Conservation (phyloP, 2,888 invertebrate genomes). For the Plebejus melissa region DNA sequence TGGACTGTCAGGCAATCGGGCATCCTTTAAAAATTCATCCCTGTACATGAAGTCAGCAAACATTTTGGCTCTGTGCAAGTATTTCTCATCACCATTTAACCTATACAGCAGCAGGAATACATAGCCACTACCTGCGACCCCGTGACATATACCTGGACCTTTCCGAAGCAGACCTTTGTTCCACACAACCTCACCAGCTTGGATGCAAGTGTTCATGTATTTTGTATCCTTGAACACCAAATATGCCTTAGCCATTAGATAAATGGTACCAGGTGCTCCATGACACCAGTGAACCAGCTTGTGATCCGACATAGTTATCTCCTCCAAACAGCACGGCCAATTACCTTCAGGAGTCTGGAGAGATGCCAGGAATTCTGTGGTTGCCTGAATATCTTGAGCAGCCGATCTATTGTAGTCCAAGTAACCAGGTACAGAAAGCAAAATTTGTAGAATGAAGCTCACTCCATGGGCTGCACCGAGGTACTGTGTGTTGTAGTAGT, state of each 20-base stretch:
- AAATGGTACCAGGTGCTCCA: slow-evolving; percentile 90
- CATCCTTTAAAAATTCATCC: slow-evolving; percentile 81
- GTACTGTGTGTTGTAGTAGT: slow-evolving; percentile 86
- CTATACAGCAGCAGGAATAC: slow-evolving; percentile 87
- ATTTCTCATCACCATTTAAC: slow-evolving; percentile 83
- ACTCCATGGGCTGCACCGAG: slow-evolving; percentile 83
- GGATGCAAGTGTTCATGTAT: slow-evolving; percentile 83
- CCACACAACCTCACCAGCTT: slow-evolving; percentile 89
- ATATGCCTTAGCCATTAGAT: slow-evolving; percentile 90
- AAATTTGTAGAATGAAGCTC: slow-evolving; percentile 80
- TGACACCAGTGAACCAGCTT: slow-evolving; percentile 95
- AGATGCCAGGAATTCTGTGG: slow-evolving; percentile 83
- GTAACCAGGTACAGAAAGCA: slow-evolving; percentile 71
- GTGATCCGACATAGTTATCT: slow-evolving; percentile 79
- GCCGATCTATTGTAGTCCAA: slow-evolving; percentile 72
- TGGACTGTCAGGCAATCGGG: slow-evolving; percentile 88
- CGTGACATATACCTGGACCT: slow-evolving; percentile 95
- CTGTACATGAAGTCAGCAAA: slow-evolving; percentile 87
- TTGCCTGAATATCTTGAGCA: slow-evolving; percentile 78
- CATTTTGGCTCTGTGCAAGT: slow-evolving; percentile 85
- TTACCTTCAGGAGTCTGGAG: slow-evolving; percentile 86
- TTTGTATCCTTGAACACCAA: slow-evolving; percentile 84
- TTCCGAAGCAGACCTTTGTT: slow-evolving; percentile 88
- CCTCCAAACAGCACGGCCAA: slow-evolving; percentile 87
- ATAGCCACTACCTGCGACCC: slow-evolving; percentile 90